Evolutionary conservation across 2,888 invertebrate species (phyloP).

Genomic region (Cerastis rubricosa): DNA sequence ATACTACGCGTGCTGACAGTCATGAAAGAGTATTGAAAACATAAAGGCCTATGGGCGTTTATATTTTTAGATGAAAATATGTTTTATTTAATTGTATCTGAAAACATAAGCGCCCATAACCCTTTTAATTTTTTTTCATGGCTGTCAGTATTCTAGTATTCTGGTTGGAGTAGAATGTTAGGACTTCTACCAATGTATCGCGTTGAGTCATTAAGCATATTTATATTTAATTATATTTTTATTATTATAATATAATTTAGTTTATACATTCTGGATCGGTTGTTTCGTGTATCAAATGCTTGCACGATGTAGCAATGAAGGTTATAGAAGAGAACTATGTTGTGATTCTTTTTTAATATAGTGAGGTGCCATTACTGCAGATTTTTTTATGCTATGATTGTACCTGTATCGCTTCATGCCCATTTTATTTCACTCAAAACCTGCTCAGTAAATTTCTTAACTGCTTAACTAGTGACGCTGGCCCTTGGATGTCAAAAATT

Average conservation of each 20-base stretch:
- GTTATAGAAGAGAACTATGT: constrained; percentile 74
- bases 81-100: not conserved
- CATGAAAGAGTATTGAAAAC: not conserved
- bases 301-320: constrained; percentile 68
- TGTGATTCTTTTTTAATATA: constrained; percentile 83
- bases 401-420: constrained; percentile 80
- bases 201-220: constrained; percentile 69
- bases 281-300: constrained; percentile 60
- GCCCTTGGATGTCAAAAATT: not conserved
- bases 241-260: constrained; percentile 60
- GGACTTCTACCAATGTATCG: constrained; percentile 69
- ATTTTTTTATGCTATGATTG: constrained; percentile 78
- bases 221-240: constrained; percentile 63
- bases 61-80: not conserved
- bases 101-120: not conserved
- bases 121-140: not conserved
- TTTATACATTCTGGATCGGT: constrained; percentile 59
- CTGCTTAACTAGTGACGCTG: constrained; percentile 59
- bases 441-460: constrained; percentile 77
- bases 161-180: constrained; percentile 32
- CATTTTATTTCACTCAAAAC: constrained; percentile 76
- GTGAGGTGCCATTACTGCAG: constrained; percentile 88
- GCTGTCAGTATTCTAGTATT: not conserved
- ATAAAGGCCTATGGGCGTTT: not conserved
- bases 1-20: not conserved